Conservation (phyloP, 2,113 vertebrate species). For the Cacatua alba region DNA sequence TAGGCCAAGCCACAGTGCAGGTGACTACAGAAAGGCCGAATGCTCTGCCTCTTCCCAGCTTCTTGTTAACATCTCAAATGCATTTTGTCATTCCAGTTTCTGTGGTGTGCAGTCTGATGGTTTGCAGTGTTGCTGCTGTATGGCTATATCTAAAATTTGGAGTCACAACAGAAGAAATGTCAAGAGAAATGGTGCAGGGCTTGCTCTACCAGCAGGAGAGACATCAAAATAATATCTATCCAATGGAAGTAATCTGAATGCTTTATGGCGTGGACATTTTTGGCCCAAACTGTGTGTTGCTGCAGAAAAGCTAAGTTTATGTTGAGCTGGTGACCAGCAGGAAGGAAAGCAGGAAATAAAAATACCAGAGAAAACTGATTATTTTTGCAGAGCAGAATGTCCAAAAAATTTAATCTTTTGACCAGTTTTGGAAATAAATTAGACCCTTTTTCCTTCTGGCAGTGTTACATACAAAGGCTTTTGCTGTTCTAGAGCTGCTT, state of each 20-base stretch:
- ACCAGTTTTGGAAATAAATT: neutral
- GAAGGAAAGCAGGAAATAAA: neutral
- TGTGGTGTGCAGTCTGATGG: neutral
- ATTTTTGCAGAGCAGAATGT: neutral
- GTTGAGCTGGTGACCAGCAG: neutral
- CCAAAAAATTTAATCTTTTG: accelerated
- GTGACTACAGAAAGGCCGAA: neutral
- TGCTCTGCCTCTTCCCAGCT: neutral
- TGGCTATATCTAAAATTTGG: conserved; percentile 14
- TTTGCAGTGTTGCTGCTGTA: neutral
- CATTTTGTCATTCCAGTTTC: neutral
- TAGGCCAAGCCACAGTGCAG: neutral
- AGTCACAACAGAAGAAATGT: neutral
- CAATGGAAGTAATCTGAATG: conserved; percentile 36
- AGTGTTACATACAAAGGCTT: neutral
- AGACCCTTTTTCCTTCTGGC: neutral
- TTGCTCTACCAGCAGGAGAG: conserved; percentile 8
- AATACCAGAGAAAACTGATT: neutral
- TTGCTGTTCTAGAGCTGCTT: neutral
- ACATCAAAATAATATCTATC: neutral
- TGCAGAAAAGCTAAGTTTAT: neutral
- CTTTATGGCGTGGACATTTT: neutral
- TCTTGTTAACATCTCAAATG: neutral
- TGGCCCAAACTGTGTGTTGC: neutral
- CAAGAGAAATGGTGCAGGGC: conserved; percentile 22